Conservation (phyloP, 2,888 invertebrate genomes). For the Sisyra terminalis region DNA sequence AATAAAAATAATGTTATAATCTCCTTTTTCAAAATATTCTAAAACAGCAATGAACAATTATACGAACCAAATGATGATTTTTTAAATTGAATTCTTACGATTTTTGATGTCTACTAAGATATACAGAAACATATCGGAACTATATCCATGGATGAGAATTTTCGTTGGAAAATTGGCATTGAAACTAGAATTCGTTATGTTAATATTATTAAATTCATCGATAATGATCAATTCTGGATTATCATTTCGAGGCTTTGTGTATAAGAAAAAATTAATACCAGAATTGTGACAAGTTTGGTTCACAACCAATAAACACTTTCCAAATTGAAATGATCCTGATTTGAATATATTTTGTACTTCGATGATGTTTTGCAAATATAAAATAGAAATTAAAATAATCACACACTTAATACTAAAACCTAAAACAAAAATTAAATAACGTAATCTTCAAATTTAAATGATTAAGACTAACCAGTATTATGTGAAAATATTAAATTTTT, state of each 20-base stretch:
- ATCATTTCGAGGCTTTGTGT: slow-evolving; percentile 30
- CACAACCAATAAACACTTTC: slow-evolving; percentile 4
- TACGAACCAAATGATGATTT: neutral
- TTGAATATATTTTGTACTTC: no score
- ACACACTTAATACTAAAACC: no score
- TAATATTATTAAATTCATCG: slow-evolving; percentile 30
- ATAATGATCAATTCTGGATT: slow-evolving; percentile 31
- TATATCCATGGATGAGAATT: slow-evolving; percentile 50
- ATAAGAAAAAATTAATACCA: slow-evolving; percentile 38
- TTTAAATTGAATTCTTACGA: slow-evolving; percentile 22
- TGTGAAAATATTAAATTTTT: no score
- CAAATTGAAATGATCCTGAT: slow-evolving; percentile 1
- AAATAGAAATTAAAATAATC: no score
- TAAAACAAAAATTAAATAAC: no score
- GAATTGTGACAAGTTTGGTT: slow-evolving; percentile 32
- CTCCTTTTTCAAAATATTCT: slow-evolving; percentile 38
- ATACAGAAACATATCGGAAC: slow-evolving; percentile 42
- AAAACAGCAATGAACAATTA: slow-evolving; percentile 11
- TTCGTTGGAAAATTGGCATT: slow-evolving; percentile 35
- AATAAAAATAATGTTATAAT: slow-evolving; percentile 40
- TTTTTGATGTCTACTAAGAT: slow-evolving; percentile 37
- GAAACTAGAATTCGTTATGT: slow-evolving; percentile 34
- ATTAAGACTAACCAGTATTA: no score
- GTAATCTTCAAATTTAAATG: no score
- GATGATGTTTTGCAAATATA: no score